Base-by-base conservation (phyloP, 2,113 vertebrate genomes). In the Ancistrus triradiatus region DNA sequence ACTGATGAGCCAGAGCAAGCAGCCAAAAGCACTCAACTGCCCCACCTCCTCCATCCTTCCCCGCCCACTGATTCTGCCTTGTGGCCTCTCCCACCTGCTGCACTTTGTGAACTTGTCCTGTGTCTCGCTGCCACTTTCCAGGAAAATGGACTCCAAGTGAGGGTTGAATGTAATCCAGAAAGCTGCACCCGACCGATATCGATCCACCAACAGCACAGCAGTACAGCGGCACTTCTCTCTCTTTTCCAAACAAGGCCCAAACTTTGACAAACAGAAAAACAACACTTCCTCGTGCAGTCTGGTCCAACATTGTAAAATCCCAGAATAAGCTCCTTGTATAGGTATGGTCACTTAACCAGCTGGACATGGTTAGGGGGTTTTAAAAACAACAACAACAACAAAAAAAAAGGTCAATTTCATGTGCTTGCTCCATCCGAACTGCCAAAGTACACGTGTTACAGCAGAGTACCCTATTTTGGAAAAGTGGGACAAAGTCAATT, bases 401-500 rank as follows among this genome's bases (percentile, higher is more conserved):
- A 51, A 43, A 33, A 63, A 66, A 74, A 74, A 78, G 74, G 73
- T 81, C 68, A 74, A 71, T 72, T 80, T 72, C 66, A 63, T 90
- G 90, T 86, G 90, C 88, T 91, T 91, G 90, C 88, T 86, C 72
- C 89, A 70, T 85, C 85, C 88, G 90, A 93, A 90, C 91, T 92
- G 91, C 92, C 92, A 93, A 92, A 93, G 91, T 89, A 80, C 77
- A 83, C 51, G 72, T 82, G 84, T 90, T 91, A 74, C 88, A 91
- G 91, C 89, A 87, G 81, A 79, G 91, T 92, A 90, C 89, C 91
- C 91, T 85, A 82, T 89, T 89, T 88, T 87, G 87, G 91, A 90
- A 87, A 91, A 90, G 86, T 87, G 81, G 89, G 90, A 92, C 90
- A 91, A 92, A 92, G 91, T 91, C 88, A 88, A 84, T 92, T 92